These are phyloP conservation scores for Forficula auricularia DNA, from an alignment of 1,140 invertebrate genomes.

Conservation along the genomic window DNA sequence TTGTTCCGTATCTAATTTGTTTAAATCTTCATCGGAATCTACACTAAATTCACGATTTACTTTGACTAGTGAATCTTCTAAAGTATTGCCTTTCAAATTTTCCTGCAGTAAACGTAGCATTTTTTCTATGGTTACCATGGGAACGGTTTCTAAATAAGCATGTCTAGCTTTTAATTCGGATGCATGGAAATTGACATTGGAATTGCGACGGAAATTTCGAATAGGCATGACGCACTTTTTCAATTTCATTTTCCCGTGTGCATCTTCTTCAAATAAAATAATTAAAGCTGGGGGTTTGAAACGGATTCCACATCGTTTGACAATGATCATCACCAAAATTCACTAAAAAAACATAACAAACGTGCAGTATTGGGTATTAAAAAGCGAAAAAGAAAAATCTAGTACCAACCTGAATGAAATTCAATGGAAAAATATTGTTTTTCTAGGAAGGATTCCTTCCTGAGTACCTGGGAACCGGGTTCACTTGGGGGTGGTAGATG, in stretches of 20 bases:
- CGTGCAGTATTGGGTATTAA: no score
- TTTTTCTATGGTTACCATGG: constrained; percentile 16
- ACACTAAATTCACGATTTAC: constrained; percentile 20
- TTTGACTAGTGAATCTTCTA: constrained; percentile 16
- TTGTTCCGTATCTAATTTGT: constrained; percentile 25
- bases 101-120: constrained; percentile 22
- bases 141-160: constrained; percentile 18
- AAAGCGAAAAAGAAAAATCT: no score
- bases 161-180: constrained; percentile 21
- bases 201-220: constrained; percentile 21
- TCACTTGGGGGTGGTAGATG: no score
- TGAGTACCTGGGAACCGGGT: no score
- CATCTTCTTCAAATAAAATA: constrained; percentile 19
- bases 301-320: constrained; percentile 22
- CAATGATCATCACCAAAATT: constrained; percentile 9
- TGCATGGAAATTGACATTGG: constrained; percentile 16
- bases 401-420: no score
- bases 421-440: not conserved
- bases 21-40: constrained; percentile 31
- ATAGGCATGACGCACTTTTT: constrained; percentile 25
- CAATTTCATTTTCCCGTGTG: constrained; percentile 15
- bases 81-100: constrained; percentile 20
- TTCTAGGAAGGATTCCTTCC: no score
- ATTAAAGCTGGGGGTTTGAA: constrained; percentile 25
- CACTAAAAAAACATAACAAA: not conserved